Conservation (phyloP, 1,140 invertebrate species). For the Zaprionus vittiger region DNA sequence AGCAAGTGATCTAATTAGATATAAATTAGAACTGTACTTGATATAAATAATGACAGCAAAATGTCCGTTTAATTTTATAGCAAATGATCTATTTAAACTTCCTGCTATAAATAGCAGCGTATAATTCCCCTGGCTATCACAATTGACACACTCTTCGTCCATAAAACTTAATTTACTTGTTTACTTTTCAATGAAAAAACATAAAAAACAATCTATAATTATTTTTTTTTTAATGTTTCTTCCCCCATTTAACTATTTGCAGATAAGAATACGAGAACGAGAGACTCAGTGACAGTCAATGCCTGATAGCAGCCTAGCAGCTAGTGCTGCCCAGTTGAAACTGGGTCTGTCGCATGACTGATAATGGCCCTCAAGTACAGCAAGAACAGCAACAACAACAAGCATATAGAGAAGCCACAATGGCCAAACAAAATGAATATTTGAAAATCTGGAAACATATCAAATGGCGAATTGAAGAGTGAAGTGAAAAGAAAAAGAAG, state of each 20-base stretch:
- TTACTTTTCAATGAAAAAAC: conserved; percentile 7
- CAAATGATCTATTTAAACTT: neutral
- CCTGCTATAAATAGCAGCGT: neutral
- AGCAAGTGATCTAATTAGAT: neutral
- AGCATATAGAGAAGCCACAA: conserved; percentile 43
- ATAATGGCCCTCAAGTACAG: conserved; percentile 53
- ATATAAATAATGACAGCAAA: neutral
- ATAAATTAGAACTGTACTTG: neutral
- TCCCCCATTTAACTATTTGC: conserved; percentile 44
- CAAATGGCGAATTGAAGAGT: conserved; percentile 81
- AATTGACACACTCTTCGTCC: neutral
- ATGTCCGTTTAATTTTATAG: neutral
- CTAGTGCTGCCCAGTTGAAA: conserved; percentile 34
- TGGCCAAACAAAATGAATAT: conserved; percentile 76
- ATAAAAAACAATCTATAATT: conserved; percentile 8
- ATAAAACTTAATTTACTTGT: conserved; percentile 30
- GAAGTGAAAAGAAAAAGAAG: conserved; percentile 37
- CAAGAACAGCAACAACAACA: conserved; percentile 15
- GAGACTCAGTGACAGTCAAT: conserved; percentile 55
- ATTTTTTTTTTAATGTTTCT: conserved; percentile 42
- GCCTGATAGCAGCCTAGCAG: conserved; percentile 52
- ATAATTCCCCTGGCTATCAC: neutral
- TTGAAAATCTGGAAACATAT: conserved; percentile 84
- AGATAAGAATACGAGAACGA: conserved; percentile 57
- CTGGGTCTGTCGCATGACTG: conserved; percentile 54